Conservation (phyloP, 2,113 vertebrate species). For the Cyprinodon variegatus region DNA sequence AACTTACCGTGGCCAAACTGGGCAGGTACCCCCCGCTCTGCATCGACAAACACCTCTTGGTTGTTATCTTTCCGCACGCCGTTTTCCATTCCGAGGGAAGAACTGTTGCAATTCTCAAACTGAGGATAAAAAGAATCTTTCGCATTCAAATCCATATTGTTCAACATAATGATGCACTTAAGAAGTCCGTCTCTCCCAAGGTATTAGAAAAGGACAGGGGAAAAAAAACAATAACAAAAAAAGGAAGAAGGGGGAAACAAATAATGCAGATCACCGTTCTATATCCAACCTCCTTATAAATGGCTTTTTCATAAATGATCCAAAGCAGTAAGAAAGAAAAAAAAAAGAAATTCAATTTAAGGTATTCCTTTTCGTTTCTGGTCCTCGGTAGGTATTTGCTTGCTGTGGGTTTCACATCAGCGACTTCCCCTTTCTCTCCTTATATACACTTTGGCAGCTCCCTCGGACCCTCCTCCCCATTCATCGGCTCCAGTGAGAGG, state of each 20-base stretch:
- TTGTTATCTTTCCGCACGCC: constrained; percentile 71
- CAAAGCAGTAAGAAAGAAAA: constrained; percentile 64
- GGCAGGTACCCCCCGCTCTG: constrained; percentile 75
- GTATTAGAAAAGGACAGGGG: constrained; percentile 37
- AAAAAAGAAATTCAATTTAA: constrained; percentile 59
- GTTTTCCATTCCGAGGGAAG: constrained; percentile 76
- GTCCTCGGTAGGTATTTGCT: constrained; percentile 79
- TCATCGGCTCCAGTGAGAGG: constrained; percentile 96
- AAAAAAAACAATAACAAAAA: not conserved
- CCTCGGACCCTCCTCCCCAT: constrained; percentile 89
- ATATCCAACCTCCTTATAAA: constrained; percentile 52
- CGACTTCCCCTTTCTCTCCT: constrained; percentile 79
- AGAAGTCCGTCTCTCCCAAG: constrained; percentile 69
- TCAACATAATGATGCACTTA: constrained; percentile 84
- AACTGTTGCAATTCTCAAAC: constrained; percentile 86
- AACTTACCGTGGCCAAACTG: constrained; percentile 87
- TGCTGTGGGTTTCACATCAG: constrained; percentile 81
- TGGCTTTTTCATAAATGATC: constrained; percentile 65
- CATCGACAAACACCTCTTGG: constrained; percentile 81
- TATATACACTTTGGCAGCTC: constrained; percentile 88
- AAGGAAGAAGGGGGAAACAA: constrained; percentile 5
- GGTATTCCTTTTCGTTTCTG: constrained; percentile 70
- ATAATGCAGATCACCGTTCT: constrained; percentile 46
- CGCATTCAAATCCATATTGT: constrained; percentile 92
- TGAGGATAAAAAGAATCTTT: constrained; percentile 89